These are phyloP conservation scores for Oophaga pumilio DNA, from an alignment of 2,113 vertebrate genomes.

Conservation along the genomic window DNA sequence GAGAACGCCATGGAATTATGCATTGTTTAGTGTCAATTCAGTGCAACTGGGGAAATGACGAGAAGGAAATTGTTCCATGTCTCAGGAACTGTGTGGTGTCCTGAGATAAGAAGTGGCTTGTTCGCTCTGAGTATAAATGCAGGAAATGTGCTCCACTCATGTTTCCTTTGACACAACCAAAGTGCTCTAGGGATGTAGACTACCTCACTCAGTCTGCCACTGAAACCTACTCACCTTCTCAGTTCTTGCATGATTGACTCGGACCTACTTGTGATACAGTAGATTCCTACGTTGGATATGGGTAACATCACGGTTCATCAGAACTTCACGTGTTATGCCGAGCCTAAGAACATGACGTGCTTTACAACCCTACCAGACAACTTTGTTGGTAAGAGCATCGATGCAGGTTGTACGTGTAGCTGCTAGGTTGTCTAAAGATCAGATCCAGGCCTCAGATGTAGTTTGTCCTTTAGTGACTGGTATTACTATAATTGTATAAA, in stretches of 20 bases:
- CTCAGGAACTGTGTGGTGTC: conserved; percentile 88
- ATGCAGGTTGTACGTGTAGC: neutral
- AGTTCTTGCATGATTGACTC: conserved; percentile 59
- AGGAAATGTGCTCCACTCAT: conserved; percentile 90
- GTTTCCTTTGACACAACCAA: conserved; percentile 90
- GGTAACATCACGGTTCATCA: conserved; percentile 79
- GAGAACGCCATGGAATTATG: conserved; percentile 61
- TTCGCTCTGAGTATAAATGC: conserved; percentile 90
- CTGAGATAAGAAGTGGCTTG: conserved; percentile 89
- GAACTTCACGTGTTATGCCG: conserved; percentile 70
- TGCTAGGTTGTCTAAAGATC: neutral
- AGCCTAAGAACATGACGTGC: conserved; percentile 69
- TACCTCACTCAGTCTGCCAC: conserved; percentile 61
- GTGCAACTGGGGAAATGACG: conserved; percentile 82
- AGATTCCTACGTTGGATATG: conserved; percentile 77
- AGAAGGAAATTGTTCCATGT: conserved; percentile 83
- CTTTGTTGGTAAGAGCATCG: conserved; percentile 78
- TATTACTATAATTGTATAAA: neutral
- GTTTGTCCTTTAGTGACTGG: neutral
- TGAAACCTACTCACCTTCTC: conserved; percentile 62
- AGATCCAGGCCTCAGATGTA: neutral
- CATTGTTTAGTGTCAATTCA: conserved; percentile 73
- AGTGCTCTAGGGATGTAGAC: conserved; percentile 68
- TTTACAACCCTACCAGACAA: conserved; percentile 70
- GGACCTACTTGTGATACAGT: conserved; percentile 56